Percentiles rank a stretch among this genome's conserved stretches.
These are phyloP conservation scores for Belgica antarctica DNA, from an alignment of 2,888 invertebrate genomes.

Conservation along the genomic window DNA sequence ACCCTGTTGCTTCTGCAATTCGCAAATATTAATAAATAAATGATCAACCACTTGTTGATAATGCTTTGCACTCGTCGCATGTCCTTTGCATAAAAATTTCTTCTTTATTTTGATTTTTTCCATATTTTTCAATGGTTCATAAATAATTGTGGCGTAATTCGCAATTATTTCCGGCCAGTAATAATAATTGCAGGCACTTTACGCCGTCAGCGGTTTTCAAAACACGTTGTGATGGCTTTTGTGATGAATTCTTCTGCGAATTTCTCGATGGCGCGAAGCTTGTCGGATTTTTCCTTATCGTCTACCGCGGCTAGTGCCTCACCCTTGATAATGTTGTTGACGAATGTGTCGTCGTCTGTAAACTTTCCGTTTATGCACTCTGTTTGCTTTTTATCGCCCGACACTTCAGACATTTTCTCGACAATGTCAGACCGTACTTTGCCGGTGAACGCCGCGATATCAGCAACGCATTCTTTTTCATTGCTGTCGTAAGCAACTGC, in stretches of 20 bases:
- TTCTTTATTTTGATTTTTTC: slow-evolving; percentile 3
- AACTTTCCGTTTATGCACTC: slow-evolving; percentile 37
- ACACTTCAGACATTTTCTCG: slow-evolving; percentile 35
- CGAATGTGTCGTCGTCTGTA: slow-evolving; percentile 32
- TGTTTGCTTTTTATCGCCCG: slow-evolving; percentile 19
- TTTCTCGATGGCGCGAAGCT: slow-evolving; percentile 27
- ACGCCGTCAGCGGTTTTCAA: background rate
- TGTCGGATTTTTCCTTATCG: slow-evolving; percentile 32
- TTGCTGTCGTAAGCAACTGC: background rate
- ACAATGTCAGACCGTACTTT: slow-evolving; percentile 29
- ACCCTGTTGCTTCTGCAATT: no score
- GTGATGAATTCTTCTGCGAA: slow-evolving; percentile 41
- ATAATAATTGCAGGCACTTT: background rate
- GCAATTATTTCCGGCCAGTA: background rate
- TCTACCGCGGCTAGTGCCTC: slow-evolving; percentile 28
- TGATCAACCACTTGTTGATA: background rate
- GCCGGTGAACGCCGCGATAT: slow-evolving; percentile 9
- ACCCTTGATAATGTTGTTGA: slow-evolving; percentile 36
- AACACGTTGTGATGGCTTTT: slow-evolving; percentile 26
- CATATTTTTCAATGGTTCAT: background rate
- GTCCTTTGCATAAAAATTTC: background rate
- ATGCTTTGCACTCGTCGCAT: background rate
- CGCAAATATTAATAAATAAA: no score
- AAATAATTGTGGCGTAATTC: background rate
- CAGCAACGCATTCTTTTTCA: slow-evolving; percentile 5